Evolutionary conservation across 2,113 vertebrate genomes (phyloP), one percentile per base, ranked within the genome.

Genomic region (Solenodon paradoxus): DNA sequence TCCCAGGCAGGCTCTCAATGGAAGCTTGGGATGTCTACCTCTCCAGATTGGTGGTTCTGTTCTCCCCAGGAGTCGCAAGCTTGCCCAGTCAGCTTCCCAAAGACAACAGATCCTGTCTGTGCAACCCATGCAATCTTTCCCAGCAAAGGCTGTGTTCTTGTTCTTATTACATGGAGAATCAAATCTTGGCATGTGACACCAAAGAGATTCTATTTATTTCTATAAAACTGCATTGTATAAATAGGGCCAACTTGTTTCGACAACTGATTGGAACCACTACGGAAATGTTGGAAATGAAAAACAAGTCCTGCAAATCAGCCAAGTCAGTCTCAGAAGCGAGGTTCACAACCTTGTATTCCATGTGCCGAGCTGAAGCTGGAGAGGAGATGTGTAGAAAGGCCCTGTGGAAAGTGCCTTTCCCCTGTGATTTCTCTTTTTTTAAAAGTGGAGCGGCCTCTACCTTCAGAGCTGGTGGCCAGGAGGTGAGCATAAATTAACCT

Each of bases 121-220:
- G 8, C 20, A 57, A 9, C 59, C 16, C n/a, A 6, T 49, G 74
- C 3, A 49, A 26, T 1, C n/a, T 66, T 88, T 75, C 38, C 45
- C 35, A 88, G 66, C 17, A 26, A 45, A 16, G 28, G 0, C 30
- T 80, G 5, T 9, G 12, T 42, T 45, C 47, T 9, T 75, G 11
- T 47, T 90, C 49, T 68, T 19, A 59, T 92, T 89, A 53, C 24
- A 49, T 32, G 11, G 45, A 85, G 40, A 96, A 88, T 42, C 30
- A 10, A 38, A 68, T 88, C 38, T 57, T 90, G 53, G 28, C 7
- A 32, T 5, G 19, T 64, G 17, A 69, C 35, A 42, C 24, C 20
- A 64, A 59, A 72, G 17, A 40, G 59, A 57, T 75, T 45, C 49
- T 66, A 47, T 92, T 77, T 77, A 85, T 57, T 92, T 96, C 42